Evolutionary conservation across 1,140 invertebrate species (phyloP).

Genomic region (Tetramorium alpestre): DNA sequence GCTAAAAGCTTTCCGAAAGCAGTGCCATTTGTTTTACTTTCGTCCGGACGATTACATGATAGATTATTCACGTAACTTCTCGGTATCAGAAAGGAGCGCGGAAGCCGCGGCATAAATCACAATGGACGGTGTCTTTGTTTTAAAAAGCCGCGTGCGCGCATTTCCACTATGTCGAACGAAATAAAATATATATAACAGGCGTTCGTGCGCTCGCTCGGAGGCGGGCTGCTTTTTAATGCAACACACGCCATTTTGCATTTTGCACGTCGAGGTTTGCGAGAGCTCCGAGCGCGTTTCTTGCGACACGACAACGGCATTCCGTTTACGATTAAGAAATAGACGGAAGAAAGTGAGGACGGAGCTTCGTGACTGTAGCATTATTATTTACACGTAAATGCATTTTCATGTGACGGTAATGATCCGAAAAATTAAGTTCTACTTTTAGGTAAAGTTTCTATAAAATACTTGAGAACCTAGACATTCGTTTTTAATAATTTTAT

Average conservation of each 20-base stretch:
- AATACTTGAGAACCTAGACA: no score
- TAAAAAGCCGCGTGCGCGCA: slow-evolving; percentile 46
- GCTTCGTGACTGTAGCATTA: background rate
- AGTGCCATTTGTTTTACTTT: slow-evolving; percentile 60
- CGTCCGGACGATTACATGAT: slow-evolving; percentile 55
- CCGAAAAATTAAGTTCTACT: background rate
- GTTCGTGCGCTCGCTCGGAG: background rate
- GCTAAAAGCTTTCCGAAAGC: slow-evolving; percentile 61
- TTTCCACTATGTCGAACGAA: slow-evolving; percentile 20
- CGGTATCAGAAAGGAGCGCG: slow-evolving; percentile 49
- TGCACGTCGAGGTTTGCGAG: slow-evolving; percentile 29
- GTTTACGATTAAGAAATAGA: slow-evolving; percentile 34
- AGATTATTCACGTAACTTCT: slow-evolving; percentile 60
- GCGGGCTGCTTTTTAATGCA: slow-evolving; percentile 43
- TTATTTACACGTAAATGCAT: background rate
- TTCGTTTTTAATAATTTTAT: background rate
- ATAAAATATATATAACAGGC: slow-evolving; percentile 57
- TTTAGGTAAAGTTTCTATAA: background rate
- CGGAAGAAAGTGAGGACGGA: background rate
- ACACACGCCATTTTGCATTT: slow-evolving; percentile 44
- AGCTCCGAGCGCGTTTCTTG: slow-evolving; percentile 1
- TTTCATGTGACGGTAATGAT: background rate
- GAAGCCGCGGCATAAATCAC: slow-evolving; percentile 52
- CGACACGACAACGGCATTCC: background rate
- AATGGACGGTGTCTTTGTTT: slow-evolving; percentile 57